These are phyloP conservation scores for Cantharis nigra DNA, from an alignment of 2,888 invertebrate genomes.

Conservation along the genomic window DNA sequence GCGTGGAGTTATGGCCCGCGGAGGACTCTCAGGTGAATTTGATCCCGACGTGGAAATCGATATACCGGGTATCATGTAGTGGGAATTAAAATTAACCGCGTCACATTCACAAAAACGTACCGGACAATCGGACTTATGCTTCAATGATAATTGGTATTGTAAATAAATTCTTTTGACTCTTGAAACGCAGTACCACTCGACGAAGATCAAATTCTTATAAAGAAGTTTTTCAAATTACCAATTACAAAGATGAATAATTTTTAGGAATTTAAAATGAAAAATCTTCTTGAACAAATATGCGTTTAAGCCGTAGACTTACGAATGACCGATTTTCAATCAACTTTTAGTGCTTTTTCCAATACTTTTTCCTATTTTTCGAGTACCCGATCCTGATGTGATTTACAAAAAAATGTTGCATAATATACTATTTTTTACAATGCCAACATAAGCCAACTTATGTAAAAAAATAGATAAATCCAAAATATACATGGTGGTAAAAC, in stretches of 20 bases:
- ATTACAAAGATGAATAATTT: too few relatives aligned
- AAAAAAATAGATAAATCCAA: too few relatives aligned
- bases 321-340: background rate
- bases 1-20: conserved; percentile 41
- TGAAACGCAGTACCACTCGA: background rate
- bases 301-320: background rate
- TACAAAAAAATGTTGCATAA: too few relatives aligned
- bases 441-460: too few relatives aligned
- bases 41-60: conserved; percentile 40
- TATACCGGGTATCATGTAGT: conserved; percentile 37
- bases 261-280: background rate
- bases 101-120: conserved; percentile 39
- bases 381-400: too few relatives aligned
- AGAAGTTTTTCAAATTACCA: background rate
- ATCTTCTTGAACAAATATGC: background rate
- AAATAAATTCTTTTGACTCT: background rate
- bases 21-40: conserved; percentile 43
- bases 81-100: conserved; percentile 41
- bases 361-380: too few relatives aligned
- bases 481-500: too few relatives aligned
- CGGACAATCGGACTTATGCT: conserved; percentile 23
- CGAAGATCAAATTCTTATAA: background rate
- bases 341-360: background rate
- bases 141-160: conserved; percentile 9
- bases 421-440: too few relatives aligned